Conservation (phyloP, 2,797 vertebrate genomes). For the Sebastes variabilis region DNA sequence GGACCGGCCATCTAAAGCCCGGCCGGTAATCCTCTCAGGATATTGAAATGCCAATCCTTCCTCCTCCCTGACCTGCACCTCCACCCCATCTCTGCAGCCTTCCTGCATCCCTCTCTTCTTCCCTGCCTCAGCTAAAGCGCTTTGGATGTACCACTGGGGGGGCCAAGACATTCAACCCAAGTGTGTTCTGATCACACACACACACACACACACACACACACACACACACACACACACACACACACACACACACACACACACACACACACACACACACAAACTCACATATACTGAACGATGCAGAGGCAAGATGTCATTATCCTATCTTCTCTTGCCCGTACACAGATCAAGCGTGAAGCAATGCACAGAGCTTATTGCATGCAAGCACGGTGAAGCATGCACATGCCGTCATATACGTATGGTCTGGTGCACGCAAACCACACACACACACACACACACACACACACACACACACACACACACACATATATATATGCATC, state of each 20-base stretch:
- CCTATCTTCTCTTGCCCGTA: conserved; percentile 3
- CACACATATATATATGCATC: conserved; percentile 23
- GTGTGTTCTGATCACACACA: conserved; percentile 24
- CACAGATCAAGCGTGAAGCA: conserved; percentile 35
- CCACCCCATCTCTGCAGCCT: conserved; percentile 53
- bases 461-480: conserved; percentile 4
- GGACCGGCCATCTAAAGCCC: conserved; percentile 71
- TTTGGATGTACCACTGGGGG: conserved; percentile 63
- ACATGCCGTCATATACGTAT: not conserved
- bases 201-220: conserved; percentile 4
- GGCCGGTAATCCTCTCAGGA: conserved; percentile 80
- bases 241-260: conserved; percentile 5
- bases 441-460: not conserved
- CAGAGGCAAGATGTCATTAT: conserved; percentile 30
- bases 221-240: not conserved
- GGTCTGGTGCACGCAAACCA: conserved; percentile 1
- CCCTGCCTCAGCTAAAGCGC: conserved; percentile 64
- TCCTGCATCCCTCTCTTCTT: conserved; percentile 51
- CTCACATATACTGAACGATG: not conserved
- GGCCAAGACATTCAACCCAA: conserved; percentile 42
- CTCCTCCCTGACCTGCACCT: conserved; percentile 65
- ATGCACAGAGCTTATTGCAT: conserved; percentile 19
- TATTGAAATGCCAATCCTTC: conserved; percentile 83
- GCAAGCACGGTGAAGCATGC: conserved; percentile 1
- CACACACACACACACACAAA: conserved; percentile 3